These are phyloP conservation scores for Amblyjoppa fuscipennis DNA, from an alignment of 2,888 invertebrate species.

Conservation along the genomic window DNA sequence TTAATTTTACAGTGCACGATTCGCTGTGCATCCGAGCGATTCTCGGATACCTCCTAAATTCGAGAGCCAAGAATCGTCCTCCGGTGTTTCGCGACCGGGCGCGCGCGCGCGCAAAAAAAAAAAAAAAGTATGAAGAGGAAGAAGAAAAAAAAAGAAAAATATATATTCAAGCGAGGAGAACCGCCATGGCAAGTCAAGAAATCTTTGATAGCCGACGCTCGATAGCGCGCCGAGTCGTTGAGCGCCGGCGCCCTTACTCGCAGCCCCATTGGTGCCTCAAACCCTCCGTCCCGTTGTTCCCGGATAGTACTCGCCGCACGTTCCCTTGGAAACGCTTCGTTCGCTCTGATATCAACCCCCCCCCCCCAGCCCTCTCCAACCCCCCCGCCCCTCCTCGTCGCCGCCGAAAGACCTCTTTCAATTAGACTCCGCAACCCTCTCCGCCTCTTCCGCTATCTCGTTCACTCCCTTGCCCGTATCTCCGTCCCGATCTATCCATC, in stretches of 20 bases:
- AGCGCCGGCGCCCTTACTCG: slow-evolving; percentile 81
- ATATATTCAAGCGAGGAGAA: slow-evolving; percentile 48
- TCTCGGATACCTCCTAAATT: not conserved
- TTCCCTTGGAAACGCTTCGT: slow-evolving; percentile 84
- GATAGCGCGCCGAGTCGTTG: slow-evolving; percentile 78
- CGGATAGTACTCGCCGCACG: slow-evolving; percentile 77
- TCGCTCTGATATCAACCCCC: slow-evolving; percentile 79
- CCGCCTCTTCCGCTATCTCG: slow-evolving; percentile 57
- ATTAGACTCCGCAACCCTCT: slow-evolving; percentile 79
- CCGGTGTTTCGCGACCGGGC: slow-evolving; percentile 1
- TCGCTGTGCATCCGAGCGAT: too few species aligned
- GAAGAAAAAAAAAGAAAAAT: slow-evolving; percentile 59
- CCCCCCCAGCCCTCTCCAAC: slow-evolving; percentile 7
- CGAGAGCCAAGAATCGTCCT: not conserved
- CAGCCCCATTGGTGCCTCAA: slow-evolving; percentile 78
- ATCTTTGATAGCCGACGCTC: slow-evolving; percentile 82
- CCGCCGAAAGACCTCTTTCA: slow-evolving; percentile 82
- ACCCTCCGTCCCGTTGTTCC: slow-evolving; percentile 76
- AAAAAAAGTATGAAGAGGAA: not conserved
- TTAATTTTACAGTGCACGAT: too few species aligned
- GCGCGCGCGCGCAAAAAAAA: not conserved
- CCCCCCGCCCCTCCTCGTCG: slow-evolving; percentile 17
- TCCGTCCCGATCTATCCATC: slow-evolving; percentile 54
- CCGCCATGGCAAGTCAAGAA: slow-evolving; percentile 80
- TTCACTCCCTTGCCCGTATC: slow-evolving; percentile 49